These are phyloP conservation scores for Phrynocephalus forsythii DNA, from an alignment of 2,797 vertebrate species.

Conservation along the genomic window DNA sequence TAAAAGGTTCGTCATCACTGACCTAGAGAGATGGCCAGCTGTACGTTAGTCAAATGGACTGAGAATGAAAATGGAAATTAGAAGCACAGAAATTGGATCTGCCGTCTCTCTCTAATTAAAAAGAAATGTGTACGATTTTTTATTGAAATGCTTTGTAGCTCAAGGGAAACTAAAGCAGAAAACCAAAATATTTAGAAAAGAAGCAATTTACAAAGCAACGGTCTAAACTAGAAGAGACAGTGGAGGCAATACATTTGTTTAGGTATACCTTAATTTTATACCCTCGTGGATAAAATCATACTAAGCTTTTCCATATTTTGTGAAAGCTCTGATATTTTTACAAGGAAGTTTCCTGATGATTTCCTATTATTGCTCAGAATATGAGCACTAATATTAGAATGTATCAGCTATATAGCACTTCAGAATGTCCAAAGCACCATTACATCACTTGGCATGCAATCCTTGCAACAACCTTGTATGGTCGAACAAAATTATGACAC, in stretches of 20 bases:
- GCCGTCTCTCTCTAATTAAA: not conserved
- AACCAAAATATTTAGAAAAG: not conserved
- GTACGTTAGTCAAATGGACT: conserved; percentile 31
- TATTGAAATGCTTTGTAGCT: not conserved
- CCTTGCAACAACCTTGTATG: not conserved
- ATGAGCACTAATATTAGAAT: not conserved
- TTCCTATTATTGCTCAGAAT: not conserved
- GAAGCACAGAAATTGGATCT: conserved; percentile 31
- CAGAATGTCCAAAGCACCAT: not conserved
- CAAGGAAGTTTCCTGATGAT: not conserved
- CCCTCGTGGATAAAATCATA: not conserved
- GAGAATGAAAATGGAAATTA: conserved; percentile 27
- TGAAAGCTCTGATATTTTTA: not conserved
- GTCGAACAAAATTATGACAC: not conserved
- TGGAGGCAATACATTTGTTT: too few relatives aligned
- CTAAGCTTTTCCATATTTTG: not conserved
- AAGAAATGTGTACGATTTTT: conserved; percentile 25
- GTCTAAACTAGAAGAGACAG: not conserved
- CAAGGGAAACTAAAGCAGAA: not conserved
- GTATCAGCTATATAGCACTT: not conserved
- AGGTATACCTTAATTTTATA: not conserved
- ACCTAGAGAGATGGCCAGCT: conserved; percentile 55
- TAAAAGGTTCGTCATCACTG: too few relatives aligned
- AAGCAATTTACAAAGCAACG: too few relatives aligned
- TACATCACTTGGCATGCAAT: not conserved